These are phyloP conservation scores for Chironomus striatipennis DNA, from an alignment of 1,140 invertebrate genomes.

Conservation along the genomic window DNA sequence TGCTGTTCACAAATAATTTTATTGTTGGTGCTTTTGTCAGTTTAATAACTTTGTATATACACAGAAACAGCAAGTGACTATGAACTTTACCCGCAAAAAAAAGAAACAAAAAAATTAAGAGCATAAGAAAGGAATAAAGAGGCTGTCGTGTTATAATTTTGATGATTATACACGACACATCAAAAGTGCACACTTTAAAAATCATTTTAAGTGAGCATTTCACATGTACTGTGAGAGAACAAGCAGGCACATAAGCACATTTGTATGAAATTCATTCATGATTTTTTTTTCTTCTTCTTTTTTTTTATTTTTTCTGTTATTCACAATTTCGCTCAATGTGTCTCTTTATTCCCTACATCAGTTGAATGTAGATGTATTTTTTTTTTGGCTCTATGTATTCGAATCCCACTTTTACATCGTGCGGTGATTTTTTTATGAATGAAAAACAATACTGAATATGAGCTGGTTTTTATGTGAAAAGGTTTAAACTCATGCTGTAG, in stretches of 20 bases:
- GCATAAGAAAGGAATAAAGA: conserved; percentile 1
- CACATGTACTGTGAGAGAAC: neutral
- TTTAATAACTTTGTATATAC: neutral
- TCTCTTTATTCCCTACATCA: no score
- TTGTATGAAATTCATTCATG: neutral
- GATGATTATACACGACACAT: conserved; percentile 3
- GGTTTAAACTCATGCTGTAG: no score
- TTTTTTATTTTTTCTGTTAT: neutral
- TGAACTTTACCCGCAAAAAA: neutral
- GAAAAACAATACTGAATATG: neutral
- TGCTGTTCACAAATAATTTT: neutral
- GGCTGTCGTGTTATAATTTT: neutral
- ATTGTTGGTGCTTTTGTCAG: neutral
- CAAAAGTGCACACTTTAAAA: conserved; percentile 4
- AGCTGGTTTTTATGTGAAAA: neutral
- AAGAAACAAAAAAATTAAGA: neutral
- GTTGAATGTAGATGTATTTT: no score
- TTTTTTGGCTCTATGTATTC: no score
- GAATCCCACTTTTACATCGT: no score
- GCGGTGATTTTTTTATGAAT: neutral
- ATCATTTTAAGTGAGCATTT: neutral
- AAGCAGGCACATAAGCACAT: neutral
- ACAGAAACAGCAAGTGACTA: neutral
- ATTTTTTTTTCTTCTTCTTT: neutral
- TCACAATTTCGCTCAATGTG: neutral